Evolutionary conservation across 1,140 invertebrate species (phyloP), one percentile per base, ranked within the genome.

Genomic region (Paraescarpia echinospica): DNA sequence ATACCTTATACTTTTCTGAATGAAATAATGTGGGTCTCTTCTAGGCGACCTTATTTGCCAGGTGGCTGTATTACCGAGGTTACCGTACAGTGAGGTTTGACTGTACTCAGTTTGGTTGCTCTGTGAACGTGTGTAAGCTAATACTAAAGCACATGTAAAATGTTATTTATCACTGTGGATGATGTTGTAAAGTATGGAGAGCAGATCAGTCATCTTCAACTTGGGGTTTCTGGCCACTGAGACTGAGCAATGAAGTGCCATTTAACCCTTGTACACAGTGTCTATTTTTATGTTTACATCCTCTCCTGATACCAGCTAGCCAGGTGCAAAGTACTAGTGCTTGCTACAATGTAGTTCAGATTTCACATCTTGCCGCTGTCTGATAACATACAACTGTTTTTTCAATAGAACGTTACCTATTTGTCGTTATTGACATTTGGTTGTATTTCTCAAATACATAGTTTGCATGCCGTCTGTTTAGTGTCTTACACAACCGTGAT

Each of bases 71-170:
- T n/a, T n/a, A n/a, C n/a, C n/a, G n/a, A n/a, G n/a, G n/a, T n/a
- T n/a, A n/a, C n/a, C n/a, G n/a, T n/a, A n/a, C 12, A 12, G 41
- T 41, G 41, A 41, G 12, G 41, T 6, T 12, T 41, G 41, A 41
- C 12, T 41, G n/a, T 41, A 41, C 41, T 41, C 4, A 12, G 12
- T 41, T 12, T 41, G 41, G 41, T 41, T 41, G 41, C 4, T 41
- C 12, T 4, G 41, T 41, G 41, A 41, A 41, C 12, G 41, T 4
- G 41, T 41, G 41, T 41, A 41, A 12, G 12, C 41, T 41, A 41
- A 12, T 41, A 41, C 94, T 95, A 31, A 77, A 77, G 59, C 59
- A 77, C 14, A 2, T 77, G 1, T 77, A 27, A 14, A 77, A 27
- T 41, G 41, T 41, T 41, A 12, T 77, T 77, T 77, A 77, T 77